Conservation (phyloP, 2,888 invertebrate species). For the Oeneis ivallda region DNA sequence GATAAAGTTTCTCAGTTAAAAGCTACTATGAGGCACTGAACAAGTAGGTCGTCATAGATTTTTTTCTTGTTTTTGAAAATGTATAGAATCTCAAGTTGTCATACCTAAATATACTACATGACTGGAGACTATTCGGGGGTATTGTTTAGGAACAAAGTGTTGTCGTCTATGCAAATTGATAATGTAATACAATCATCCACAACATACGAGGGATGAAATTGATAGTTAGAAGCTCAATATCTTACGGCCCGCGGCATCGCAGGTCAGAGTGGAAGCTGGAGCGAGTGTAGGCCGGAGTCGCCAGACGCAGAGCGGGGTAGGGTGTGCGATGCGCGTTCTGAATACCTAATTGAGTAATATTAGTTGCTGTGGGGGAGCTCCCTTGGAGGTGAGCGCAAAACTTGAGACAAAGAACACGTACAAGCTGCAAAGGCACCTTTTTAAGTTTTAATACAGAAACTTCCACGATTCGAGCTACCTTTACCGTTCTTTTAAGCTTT, state of each 20-base stretch:
- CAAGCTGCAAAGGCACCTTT: constrained; percentile 68
- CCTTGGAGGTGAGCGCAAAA: constrained; percentile 73
- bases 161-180: constrained; percentile 21
- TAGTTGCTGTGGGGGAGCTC: constrained; percentile 74
- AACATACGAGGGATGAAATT: constrained; percentile 32
- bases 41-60: no score
- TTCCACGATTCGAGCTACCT: constrained; percentile 35
- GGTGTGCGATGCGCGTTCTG: constrained; percentile 69
- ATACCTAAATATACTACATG: no score
- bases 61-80: no score
- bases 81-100: no score
- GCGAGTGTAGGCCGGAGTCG: constrained; percentile 51
- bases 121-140: not conserved
- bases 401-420: constrained; percentile 78
- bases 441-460: constrained; percentile 57
- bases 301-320: constrained; percentile 65
- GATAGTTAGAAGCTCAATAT: constrained; percentile 42
- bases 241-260: constrained; percentile 39
- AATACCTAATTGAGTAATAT: constrained; percentile 81
- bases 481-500: constrained; percentile 31
- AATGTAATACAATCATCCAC: constrained; percentile 23
- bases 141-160: constrained; percentile 19
- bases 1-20: no score
- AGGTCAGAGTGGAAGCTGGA: constrained; percentile 43
- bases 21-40: no score